Percentiles rank a stretch among this genome's conserved stretches.
These are phyloP conservation scores for Nomada fucata DNA, from an alignment of 2,888 invertebrate species.

Conservation along the genomic window DNA sequence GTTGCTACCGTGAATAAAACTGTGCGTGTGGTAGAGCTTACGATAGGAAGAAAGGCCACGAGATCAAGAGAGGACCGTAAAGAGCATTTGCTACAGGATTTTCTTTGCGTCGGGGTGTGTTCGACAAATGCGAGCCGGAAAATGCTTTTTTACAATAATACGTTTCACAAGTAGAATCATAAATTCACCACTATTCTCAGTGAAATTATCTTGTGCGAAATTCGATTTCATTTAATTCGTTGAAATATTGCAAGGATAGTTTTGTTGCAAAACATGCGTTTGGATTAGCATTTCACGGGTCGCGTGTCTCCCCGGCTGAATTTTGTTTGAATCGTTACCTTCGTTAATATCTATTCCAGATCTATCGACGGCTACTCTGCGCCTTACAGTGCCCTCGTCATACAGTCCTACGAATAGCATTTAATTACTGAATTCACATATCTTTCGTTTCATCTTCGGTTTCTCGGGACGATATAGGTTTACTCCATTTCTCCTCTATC, in stretches of 20 bases:
- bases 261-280: not conserved
- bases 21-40: conserved; percentile 71
- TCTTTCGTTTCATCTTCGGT: conserved; percentile 65
- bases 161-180: not conserved
- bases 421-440: conserved; percentile 72
- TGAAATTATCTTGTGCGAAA: conserved; percentile 15
- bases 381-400: conserved; percentile 84
- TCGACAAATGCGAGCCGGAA: conserved; percentile 54
- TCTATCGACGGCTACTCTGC: conserved; percentile 86
- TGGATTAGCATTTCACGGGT: conserved; percentile 52
- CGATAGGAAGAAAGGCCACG: conserved; percentile 68
- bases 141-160: conserved; percentile 37
- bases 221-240: not conserved
- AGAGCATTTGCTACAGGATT: conserved; percentile 76
- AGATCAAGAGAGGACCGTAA: conserved; percentile 79
- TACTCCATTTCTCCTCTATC: conserved; percentile 37
- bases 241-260: not conserved
- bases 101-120: conserved; percentile 58
- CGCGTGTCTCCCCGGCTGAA: conserved; percentile 64
- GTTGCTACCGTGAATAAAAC: conserved; percentile 62
- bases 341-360: conserved; percentile 86
- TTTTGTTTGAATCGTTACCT: conserved; percentile 82
- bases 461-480: conserved; percentile 50
- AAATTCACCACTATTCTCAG: conserved; percentile 13
- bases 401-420: conserved; percentile 80